phyloP scores from a whole-genome alignment of 2,797 vertebrate genomes.

The Cheirogaleus major region DNA sequence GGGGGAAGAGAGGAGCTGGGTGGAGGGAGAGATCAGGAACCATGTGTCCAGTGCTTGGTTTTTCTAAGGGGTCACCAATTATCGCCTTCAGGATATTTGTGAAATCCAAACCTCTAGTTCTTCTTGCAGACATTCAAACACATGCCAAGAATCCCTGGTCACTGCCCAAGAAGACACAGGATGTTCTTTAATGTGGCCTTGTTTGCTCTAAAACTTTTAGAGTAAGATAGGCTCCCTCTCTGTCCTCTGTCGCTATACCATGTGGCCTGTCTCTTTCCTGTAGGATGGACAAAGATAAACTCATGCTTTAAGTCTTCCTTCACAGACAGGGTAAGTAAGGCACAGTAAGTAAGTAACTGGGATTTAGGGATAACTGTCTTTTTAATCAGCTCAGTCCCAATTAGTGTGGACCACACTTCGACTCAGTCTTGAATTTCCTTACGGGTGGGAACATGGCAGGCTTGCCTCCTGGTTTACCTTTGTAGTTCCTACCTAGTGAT shows the following conservation, averaged over 20 bases:
- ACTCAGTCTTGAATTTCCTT: not conserved
- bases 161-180: not conserved
- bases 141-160: not conserved
- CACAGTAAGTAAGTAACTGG: not conserved
- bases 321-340: not conserved
- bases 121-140: not conserved
- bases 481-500: not conserved
- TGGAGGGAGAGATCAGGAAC: not conserved
- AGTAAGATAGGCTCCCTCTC: not conserved
- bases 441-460: not conserved
- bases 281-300: not conserved
- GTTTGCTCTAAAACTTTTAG: not conserved
- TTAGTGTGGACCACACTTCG: not conserved
- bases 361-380: too few relatives aligned
- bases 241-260: not conserved
- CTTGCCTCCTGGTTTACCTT: not conserved
- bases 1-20: rapidly evolving
- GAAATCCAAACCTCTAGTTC: not conserved
- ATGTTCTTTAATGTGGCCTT: not conserved
- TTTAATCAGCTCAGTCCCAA: not conserved
- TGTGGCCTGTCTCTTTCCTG: not conserved
- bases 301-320: not conserved
- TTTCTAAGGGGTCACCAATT: not conserved
- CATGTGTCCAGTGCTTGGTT: not conserved
- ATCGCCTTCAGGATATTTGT: not conserved